These are phyloP conservation scores for Phrynosoma blainvillii DNA, from an alignment of 2,113 vertebrate genomes.

Conservation along the genomic window DNA sequence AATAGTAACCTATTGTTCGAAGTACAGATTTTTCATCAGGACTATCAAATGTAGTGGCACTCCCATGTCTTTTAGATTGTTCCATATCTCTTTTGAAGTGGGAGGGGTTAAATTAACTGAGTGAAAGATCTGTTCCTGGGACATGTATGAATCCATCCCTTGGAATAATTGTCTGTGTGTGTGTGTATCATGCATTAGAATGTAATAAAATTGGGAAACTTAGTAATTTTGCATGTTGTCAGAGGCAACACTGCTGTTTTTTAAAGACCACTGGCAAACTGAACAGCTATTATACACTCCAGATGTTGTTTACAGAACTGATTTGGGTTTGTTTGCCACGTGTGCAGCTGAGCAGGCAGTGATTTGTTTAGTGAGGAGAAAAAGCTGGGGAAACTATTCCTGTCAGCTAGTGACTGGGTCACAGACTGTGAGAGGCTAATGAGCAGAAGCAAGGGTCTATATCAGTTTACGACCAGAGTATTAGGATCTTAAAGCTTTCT, in stretches of 20 bases:
- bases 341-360: slow-evolving; percentile 1
- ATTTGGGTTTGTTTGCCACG: slow-evolving; percentile 9
- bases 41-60: too few relatives aligned
- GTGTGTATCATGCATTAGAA: background rate
- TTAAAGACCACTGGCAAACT: slow-evolving; percentile 3
- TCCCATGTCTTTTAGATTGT: too few relatives aligned
- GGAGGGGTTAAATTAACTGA: background rate
- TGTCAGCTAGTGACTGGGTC: background rate
- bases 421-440: background rate
- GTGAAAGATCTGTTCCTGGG: background rate
- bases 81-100: background rate
- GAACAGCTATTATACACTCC: background rate
- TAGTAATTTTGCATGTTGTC: background rate
- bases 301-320: slow-evolving; percentile 23
- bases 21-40: too few relatives aligned
- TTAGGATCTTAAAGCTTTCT: background rate
- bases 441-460: background rate
- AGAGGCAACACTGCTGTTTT: background rate
- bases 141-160: background rate
- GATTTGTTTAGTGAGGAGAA: background rate
- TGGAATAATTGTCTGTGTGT: background rate
- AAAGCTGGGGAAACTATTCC: background rate
- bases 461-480: background rate
- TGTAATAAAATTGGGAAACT: background rate
- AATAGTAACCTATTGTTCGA: too few relatives aligned